Conservation (phyloP, 2,888 invertebrate genomes). For the Troides helena region DNA sequence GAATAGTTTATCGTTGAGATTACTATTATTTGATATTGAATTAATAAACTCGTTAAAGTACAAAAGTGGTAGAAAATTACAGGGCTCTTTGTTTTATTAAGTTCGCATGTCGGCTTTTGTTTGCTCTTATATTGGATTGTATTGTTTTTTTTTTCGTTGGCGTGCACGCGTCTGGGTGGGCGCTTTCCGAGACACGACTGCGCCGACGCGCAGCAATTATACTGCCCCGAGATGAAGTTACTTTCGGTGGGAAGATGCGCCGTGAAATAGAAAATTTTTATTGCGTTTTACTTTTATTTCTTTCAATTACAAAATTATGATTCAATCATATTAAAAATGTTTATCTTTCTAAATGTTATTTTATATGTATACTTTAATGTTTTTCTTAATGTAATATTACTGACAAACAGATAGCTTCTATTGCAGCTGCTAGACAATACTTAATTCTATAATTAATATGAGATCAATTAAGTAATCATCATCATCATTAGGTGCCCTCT, state of each 20-base stretch:
- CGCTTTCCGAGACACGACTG: constrained; percentile 70
- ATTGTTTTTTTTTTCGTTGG: constrained; percentile 60
- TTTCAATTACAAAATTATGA: neutral
- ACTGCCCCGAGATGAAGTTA: constrained; percentile 52
- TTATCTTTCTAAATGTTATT: neutral
- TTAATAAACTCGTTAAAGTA: constrained; percentile 80
- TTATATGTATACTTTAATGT: too few relatives aligned
- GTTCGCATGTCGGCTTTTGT: constrained; percentile 73
- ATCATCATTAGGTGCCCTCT: too few relatives aligned
- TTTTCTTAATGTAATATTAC: too few relatives aligned
- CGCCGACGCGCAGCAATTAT: constrained; percentile 68
- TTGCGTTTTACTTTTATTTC: constrained; percentile 44
- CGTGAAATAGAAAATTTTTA: constrained; percentile 57
- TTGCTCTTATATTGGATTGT: constrained; percentile 74
- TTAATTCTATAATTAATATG: too few relatives aligned
- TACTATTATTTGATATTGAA: constrained; percentile 77
- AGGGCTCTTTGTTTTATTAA: constrained; percentile 73
- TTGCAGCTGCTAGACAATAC: too few relatives aligned
- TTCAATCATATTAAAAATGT: neutral
- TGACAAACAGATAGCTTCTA: too few relatives aligned
- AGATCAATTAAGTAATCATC: too few relatives aligned
- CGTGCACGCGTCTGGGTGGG: constrained; percentile 71
- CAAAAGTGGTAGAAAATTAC: constrained; percentile 74
- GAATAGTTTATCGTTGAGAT: constrained; percentile 73
- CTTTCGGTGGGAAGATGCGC: constrained; percentile 62